Base-by-base conservation (phyloP, 2,113 vertebrate genomes). In the Ailuropoda melanoleuca region DNA sequence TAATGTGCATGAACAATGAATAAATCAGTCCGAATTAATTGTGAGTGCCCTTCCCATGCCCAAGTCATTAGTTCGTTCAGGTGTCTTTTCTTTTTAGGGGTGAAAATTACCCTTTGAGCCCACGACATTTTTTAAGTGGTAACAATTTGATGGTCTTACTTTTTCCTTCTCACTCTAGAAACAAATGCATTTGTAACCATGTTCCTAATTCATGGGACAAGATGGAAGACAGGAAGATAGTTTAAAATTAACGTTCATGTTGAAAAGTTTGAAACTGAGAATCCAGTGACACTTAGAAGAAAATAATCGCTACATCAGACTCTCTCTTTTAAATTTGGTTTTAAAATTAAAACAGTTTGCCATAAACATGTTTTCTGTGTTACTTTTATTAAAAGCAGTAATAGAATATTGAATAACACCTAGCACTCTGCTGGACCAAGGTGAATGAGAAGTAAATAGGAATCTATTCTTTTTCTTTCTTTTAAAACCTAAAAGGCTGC, bases 271-370 rank as follows among this genome's bases (percentile, higher is more conserved):
- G 29, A 90, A 97, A 96, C 62, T 18, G 62, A 88, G 62, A 68
- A 77, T 92, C 56, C 43, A 80, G 43, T 84, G 82, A 88, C 78
- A 77, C 23, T 97, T 93, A 81, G 66, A 56, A 62, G 68, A 68
- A 96, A 94, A 70, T 86, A 86, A 60, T 70, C 34, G 60, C 48
- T 96, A 50, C 34, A 19, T 43, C 72, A 95, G 75, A 88, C 18
- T 70, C 24, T 75, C 50, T 85, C 92, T 91, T 34, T 4, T 64
- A 64, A 72, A 8, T 56, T 92, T 75, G 86, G 34, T 72, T 97
- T 93, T 89, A 86, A 90, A 88, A 95, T 95, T 94, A 89, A 96
- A 95, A 88, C 66, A 37, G 4, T 80, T 82, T 84, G 60, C 68
- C 23, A 34, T 55, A 48, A 89, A 58, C 50, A 5, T 88, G 43